Conservation (phyloP, 2,888 invertebrate species). For the Liposcelis brunnea region DNA sequence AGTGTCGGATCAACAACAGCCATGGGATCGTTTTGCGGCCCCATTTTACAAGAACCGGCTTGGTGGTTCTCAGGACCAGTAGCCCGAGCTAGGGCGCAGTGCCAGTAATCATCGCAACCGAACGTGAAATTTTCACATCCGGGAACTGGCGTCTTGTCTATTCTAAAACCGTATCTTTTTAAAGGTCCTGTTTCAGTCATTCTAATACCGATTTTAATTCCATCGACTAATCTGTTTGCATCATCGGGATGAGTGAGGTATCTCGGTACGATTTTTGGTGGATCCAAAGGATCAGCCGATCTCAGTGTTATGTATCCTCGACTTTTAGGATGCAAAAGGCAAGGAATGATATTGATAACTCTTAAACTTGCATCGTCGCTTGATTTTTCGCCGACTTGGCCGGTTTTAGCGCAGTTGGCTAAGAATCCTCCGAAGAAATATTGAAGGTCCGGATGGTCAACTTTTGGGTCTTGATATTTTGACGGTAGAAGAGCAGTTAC, state of each 20-base stretch:
- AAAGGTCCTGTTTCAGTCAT: constrained; percentile 50
- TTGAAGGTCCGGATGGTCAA: constrained; percentile 71
- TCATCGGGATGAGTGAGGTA: constrained; percentile 64
- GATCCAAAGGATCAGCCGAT: constrained; percentile 58
- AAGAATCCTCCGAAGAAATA: constrained; percentile 74
- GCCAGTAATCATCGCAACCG: constrained; percentile 45
- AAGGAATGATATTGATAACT: constrained; percentile 57
- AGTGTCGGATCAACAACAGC: constrained; percentile 39
- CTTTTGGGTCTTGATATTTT: constrained; percentile 52
- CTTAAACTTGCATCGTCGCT: constrained; percentile 39
- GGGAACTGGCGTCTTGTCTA: constrained; percentile 52
- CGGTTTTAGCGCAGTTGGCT: constrained; percentile 70
- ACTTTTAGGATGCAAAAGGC: constrained; percentile 72
- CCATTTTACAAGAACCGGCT: constrained; percentile 46
- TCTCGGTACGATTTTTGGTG: constrained; percentile 74
- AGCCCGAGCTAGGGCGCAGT: constrained; percentile 37
- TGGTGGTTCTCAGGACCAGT: constrained; percentile 48
- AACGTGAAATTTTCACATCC: constrained; percentile 61
- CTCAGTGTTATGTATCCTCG: constrained; percentile 58
- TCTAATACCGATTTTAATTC: constrained; percentile 58
- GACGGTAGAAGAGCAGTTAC: constrained; percentile 71
- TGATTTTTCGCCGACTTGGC: constrained; percentile 63
- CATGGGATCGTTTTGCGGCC: constrained; percentile 32
- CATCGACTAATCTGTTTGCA: constrained; percentile 60
- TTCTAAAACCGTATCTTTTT: constrained; percentile 46